These are phyloP conservation scores for Leptobrachium ailaonicum DNA, from an alignment of 2,113 vertebrate species.

Conservation along the genomic window DNA sequence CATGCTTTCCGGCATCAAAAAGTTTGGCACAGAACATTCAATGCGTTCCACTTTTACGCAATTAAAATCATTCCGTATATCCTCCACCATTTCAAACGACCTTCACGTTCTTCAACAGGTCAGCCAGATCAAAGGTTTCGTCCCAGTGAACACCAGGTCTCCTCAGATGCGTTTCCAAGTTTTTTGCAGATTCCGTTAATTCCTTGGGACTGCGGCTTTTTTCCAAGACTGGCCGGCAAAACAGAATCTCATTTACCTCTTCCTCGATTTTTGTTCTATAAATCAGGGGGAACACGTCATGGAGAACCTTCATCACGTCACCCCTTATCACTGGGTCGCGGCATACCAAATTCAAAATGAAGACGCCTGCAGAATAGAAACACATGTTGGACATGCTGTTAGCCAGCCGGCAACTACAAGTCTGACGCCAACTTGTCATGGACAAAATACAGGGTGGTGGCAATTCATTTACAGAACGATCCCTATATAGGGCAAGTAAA, in stretches of 20 bases:
- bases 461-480: too few relatives aligned
- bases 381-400: neutral
- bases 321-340: slow-evolving; percentile 78
- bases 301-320: slow-evolving; percentile 73
- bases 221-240: slow-evolving; percentile 62
- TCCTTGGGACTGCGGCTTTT: slow-evolving; percentile 45
- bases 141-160: slow-evolving; percentile 62
- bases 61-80: neutral
- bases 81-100: slow-evolving; percentile 67
- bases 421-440: too few relatives aligned
- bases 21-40: too few relatives aligned
- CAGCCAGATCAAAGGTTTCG: slow-evolving; percentile 72
- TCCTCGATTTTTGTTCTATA: slow-evolving; percentile 76
- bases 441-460: too few relatives aligned
- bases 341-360: slow-evolving; percentile 92
- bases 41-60: too few relatives aligned
- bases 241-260: slow-evolving; percentile 88
- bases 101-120: slow-evolving; percentile 78
- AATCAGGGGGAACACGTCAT: slow-evolving; percentile 74
- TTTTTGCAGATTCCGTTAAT: slow-evolving; percentile 66
- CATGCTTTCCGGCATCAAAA: too few relatives aligned
- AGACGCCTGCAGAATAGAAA: slow-evolving; percentile 72
- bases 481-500: too few relatives aligned
- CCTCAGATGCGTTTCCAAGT: slow-evolving; percentile 73
- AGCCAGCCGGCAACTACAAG: too few relatives aligned